phyloP scores from a whole-genome alignment of 2,113 vertebrate species.

The Callospermophilus lateralis region DNA sequence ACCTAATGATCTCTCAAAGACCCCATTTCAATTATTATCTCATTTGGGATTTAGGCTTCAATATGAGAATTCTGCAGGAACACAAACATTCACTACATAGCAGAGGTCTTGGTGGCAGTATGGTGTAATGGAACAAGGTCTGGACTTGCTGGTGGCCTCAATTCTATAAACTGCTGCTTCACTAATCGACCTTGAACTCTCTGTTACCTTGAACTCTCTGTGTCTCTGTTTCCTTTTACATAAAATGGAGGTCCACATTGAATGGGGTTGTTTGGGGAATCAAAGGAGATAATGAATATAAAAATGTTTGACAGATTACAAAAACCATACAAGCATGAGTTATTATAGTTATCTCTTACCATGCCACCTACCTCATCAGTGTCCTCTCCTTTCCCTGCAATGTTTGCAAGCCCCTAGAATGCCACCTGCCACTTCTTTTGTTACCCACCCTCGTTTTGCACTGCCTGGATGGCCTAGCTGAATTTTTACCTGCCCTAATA shows the following conservation, averaged over 20 bases:
- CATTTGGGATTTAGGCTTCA: not conserved
- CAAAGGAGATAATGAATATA: not conserved
- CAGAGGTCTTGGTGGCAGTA: not conserved
- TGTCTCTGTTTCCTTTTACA: not conserved
- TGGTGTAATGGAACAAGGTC: accelerated
- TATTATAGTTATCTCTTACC: not conserved
- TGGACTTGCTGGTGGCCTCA: not conserved
- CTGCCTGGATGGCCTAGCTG: too few relatives aligned
- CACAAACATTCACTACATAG: not conserved
- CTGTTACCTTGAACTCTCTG: not conserved
- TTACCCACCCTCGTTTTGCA: not conserved
- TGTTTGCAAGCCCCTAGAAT: not conserved
- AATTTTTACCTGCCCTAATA: too few relatives aligned
- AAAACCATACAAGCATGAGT: not conserved
- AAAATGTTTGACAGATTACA: not conserved
- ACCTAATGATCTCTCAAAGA: not conserved
- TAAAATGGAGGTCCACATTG: not conserved
- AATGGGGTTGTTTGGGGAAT: not conserved
- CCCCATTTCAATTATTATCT: not conserved
- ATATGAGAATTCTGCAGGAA: not conserved
- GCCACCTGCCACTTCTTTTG: not conserved
- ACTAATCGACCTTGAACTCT: not conserved
- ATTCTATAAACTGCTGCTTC: not conserved
- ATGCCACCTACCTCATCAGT: not conserved
- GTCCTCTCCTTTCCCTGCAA: not conserved